These are phyloP conservation scores for Bombus pyrosoma DNA, from an alignment of 1,140 invertebrate genomes.

Conservation along the genomic window DNA sequence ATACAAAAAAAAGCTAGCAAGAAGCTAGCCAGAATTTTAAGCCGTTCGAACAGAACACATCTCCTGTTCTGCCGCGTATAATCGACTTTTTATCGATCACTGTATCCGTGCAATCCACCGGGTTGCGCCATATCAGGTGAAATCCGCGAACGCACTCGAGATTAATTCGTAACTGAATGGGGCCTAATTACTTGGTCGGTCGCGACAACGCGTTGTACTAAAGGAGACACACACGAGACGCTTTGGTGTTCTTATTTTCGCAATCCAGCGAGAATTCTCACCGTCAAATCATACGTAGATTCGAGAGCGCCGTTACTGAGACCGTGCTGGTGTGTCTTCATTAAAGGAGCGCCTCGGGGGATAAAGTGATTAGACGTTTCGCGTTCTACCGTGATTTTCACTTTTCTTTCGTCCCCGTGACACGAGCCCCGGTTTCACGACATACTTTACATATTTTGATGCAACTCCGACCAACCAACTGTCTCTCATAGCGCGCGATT, in stretches of 20 bases:
- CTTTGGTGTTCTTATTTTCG: slow-evolving; percentile 36
- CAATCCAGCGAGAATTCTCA: slow-evolving; percentile 36
- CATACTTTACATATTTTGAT: slow-evolving; percentile 45
- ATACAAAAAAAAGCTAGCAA: background rate
- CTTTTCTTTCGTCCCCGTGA: slow-evolving; percentile 31
- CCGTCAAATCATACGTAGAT: slow-evolving; percentile 37
- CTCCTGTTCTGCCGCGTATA: background rate
- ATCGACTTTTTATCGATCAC: slow-evolving; percentile 36
- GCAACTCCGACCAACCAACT: slow-evolving; percentile 7
- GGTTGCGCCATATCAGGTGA: slow-evolving; percentile 35
- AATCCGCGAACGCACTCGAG: slow-evolving; percentile 30
- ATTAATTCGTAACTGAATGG: slow-evolving; percentile 50
- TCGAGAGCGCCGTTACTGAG: background rate
- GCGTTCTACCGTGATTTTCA: slow-evolving; percentile 27
- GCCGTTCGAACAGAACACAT: background rate
- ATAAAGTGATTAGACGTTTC: slow-evolving; percentile 34
- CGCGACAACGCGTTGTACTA: slow-evolving; percentile 20
- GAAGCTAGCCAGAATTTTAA: background rate
- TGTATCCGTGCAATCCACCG: background rate
- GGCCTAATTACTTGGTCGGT: slow-evolving; percentile 33
- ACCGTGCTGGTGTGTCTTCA: slow-evolving; percentile 29
- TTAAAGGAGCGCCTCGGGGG: slow-evolving; percentile 36
- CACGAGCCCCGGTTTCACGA: background rate
- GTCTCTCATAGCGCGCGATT: slow-evolving; percentile 14
- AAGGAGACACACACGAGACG: slow-evolving; percentile 28